Evolutionary conservation across 2,797 vertebrate genomes (phyloP).

Genomic region (Smutsia gigantea): DNA sequence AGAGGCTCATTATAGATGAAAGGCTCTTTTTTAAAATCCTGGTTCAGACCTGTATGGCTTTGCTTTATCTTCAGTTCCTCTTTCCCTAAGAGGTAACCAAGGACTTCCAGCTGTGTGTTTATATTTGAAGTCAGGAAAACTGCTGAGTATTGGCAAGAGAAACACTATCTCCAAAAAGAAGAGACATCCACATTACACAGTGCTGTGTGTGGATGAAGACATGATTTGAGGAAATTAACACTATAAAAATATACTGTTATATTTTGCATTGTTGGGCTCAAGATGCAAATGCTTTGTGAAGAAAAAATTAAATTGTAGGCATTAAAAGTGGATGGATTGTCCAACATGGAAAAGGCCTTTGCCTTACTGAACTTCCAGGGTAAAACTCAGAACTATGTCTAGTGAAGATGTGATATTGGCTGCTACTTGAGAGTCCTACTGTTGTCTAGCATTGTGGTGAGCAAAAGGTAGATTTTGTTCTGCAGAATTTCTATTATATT

Average conservation of each 20-base stretch:
- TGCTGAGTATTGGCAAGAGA: neutral
- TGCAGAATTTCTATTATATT: neutral
- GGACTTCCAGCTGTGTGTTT: neutral
- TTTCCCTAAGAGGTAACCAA: neutral
- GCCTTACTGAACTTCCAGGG: neutral
- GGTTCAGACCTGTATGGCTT: neutral
- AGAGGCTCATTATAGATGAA: neutral
- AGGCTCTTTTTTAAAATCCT: neutral
- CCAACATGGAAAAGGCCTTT: neutral
- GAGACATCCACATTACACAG: neutral
- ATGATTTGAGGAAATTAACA: neutral
- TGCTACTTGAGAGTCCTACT: neutral
- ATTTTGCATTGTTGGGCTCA: neutral
- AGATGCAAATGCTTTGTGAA: constrained; percentile 4
- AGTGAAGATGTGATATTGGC: neutral
- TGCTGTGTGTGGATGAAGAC: neutral
- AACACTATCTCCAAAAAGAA: neutral
- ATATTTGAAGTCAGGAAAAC: constrained; percentile 3
- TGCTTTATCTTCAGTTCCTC: neutral
- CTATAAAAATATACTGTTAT: neutral
- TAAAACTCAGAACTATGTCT: neutral
- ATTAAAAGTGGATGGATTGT: neutral
- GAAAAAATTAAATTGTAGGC: neutral
- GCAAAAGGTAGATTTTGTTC: neutral
- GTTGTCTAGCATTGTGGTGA: neutral